Percentiles rank a stretch among this genome's conserved stretches.
Conservation (phyloP, 2,113 vertebrate genomes). For the Sander lucioperca region DNA sequence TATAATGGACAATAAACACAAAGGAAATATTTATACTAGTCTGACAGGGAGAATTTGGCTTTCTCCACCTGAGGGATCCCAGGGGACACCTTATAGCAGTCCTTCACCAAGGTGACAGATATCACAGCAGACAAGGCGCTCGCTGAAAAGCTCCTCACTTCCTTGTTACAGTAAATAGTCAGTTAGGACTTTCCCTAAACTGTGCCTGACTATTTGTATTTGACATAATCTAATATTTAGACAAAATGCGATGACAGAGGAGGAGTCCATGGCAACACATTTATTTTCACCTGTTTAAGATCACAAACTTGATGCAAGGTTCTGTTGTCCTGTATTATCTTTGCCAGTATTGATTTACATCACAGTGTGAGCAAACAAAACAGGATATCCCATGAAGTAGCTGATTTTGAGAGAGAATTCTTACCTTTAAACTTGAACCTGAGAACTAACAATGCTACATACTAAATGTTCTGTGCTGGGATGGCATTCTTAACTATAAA, state of each 20-base stretch:
- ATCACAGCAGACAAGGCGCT: constrained; percentile 72
- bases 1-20: constrained; percentile 74
- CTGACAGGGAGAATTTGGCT: constrained; percentile 72
- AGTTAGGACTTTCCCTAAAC: constrained; percentile 34
- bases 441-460: not conserved
- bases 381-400: not conserved
- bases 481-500: not conserved
- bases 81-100: constrained; percentile 52
- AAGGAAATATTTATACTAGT: constrained; percentile 73
- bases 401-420: not conserved
- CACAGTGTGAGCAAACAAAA: not conserved
- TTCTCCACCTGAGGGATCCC: constrained; percentile 69
- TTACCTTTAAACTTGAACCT: not conserved
- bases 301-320: not conserved
- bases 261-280: not conserved
- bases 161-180: constrained; percentile 59
- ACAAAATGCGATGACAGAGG: not conserved
- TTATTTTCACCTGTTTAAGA: not conserved
- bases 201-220: constrained; percentile 14
- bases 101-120: constrained; percentile 74
- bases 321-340: not conserved
- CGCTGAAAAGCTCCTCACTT: constrained; percentile 45
- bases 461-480: not conserved
- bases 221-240: constrained; percentile 43
- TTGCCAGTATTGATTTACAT: constrained; percentile 12